A percentile compares a stretch with the other conserved stretches of the same genome.
phyloP scores from a whole-genome alignment of 2,113 vertebrate species.

The Ptyas mucosa region DNA sequence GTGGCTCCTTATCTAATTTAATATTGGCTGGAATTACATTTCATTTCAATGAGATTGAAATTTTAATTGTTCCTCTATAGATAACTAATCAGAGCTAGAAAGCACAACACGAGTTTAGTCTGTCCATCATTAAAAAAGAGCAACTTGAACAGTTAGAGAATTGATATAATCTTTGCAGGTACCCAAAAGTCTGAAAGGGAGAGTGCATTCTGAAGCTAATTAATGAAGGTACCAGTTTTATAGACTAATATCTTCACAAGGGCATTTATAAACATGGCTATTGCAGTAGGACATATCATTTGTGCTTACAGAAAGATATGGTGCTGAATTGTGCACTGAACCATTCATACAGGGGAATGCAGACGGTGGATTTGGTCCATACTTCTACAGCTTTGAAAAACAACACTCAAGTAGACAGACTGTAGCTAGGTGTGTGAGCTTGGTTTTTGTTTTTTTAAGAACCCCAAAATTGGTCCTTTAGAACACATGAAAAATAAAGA shows the following conservation, averaged over 20 bases:
- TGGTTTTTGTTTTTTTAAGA: not conserved
- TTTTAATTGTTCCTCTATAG: not conserved
- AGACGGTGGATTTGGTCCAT: not conserved
- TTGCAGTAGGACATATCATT: not conserved
- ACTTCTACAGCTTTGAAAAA: not conserved
- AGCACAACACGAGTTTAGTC: not conserved
- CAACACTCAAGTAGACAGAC: not conserved
- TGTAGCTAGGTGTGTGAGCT: not conserved
- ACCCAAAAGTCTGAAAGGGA: not conserved
- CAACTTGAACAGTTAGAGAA: not conserved
- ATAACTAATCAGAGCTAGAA: not conserved
- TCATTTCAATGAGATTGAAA: not conserved
- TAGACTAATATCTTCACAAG: not conserved
- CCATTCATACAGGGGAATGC: not conserved
- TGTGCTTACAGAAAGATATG: not conserved
- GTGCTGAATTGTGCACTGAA: not conserved
- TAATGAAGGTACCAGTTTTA: not conserved
- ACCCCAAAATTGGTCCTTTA: not conserved
- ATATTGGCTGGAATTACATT: not conserved
- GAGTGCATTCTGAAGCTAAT: not conserved
- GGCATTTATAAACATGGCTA: not conserved
- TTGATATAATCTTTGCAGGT: not conserved
- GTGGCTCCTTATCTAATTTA: constrained; percentile 24
- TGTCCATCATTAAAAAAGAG: not conserved
- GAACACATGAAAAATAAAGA: not conserved